Conservation (phyloP, 2,113 vertebrate species). For the Sula dactylatra region DNA sequence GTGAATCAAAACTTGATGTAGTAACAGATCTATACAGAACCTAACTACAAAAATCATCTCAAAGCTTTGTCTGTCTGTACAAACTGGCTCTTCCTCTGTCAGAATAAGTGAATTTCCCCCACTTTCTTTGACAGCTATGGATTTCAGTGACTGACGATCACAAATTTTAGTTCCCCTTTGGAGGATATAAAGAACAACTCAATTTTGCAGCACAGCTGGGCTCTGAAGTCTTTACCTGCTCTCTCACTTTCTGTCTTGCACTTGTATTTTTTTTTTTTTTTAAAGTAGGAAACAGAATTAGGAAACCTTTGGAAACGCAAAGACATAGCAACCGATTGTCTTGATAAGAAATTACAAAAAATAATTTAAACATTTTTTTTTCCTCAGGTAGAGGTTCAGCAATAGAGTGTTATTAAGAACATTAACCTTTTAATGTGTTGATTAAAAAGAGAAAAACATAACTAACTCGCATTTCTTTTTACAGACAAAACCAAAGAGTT, state of each 20-base stretch:
- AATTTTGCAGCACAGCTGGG: not conserved
- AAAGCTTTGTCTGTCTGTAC: not conserved
- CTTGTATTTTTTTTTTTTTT: not conserved
- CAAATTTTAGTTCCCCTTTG: not conserved
- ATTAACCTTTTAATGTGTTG: not conserved
- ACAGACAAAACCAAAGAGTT: not conserved
- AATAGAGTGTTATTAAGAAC: not conserved
- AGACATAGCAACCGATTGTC: not conserved
- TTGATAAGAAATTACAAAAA: not conserved
- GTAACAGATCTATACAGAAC: not conserved
- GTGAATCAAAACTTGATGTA: not conserved
- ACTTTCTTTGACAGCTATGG: not conserved
- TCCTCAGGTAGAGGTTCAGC: accelerated
- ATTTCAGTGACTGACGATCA: not conserved
- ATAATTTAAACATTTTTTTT: not conserved
- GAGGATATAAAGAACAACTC: not conserved
- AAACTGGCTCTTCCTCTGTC: not conserved
- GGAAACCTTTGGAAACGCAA: not conserved
- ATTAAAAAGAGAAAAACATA: not conserved
- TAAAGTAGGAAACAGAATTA: not conserved
- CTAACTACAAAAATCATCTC: not conserved
- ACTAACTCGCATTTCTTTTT: not conserved
- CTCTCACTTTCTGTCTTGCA: not conserved
- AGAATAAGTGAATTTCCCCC: not conserved
- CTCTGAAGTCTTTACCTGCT: not conserved